Base-by-base conservation (phyloP, 2,888 invertebrate genomes). In the Clusia tigrina region DNA sequence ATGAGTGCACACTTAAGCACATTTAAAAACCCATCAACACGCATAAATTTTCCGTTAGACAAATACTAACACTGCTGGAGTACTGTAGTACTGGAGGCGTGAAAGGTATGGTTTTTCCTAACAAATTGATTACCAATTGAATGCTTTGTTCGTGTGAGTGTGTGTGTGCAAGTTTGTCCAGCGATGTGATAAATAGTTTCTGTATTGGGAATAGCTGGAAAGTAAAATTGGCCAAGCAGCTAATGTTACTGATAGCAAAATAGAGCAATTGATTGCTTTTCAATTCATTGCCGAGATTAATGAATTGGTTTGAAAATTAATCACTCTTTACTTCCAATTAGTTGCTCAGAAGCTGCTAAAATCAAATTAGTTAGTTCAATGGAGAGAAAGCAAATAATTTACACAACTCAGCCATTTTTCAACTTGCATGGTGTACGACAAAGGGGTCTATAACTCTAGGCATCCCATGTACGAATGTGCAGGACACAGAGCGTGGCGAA, bases 51-150 rank as follows among this genome's bases (percentile, higher is more conserved):
- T 48, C 20, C 48, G 48, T 48, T 18, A 22, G 48, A 18, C 22
- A 12, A 48, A 48, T 22, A 22, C 5, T 3, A 20, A 20, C 3
- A n/a, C n/a, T n/a, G 22, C 18, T 3, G n/a, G 3, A 9, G 42
- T 17, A 42, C 42, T n/a, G 42, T 6, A 48, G 22, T 9, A 12
- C 32, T 9, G 32, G 6, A 32, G 32, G 6, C 32, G 3, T 20
- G 22, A 22, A 3, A 20, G 18, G 5, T 48, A 6, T 48, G 48
- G 18, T 48, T 48, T 48, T 48, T 48, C 20, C 22, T 20, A 48
- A 48, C 48, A 48, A 48, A 48, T 48, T 48, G 18, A 48, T 48
- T n/a, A n/a, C n/a, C n/a, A 22, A 22, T 48, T 48, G 48, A 48
- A 48, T 48, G 48, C 15, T 18, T 20, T 42, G n/a, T 2, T 48